Base-by-base conservation (phyloP, 2,113 vertebrate species). In the Corythornis cristatus region DNA sequence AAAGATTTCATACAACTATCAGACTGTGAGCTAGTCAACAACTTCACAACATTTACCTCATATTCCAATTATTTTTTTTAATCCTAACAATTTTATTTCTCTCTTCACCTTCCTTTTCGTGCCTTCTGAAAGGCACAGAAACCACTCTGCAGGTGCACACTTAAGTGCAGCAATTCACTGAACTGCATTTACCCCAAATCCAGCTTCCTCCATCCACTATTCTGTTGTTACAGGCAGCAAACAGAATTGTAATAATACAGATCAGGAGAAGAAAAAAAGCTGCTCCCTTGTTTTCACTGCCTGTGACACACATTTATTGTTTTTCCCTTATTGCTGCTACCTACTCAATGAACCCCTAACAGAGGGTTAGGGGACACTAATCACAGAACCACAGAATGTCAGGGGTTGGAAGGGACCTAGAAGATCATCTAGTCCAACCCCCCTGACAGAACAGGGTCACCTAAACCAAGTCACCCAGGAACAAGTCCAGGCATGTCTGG, bases 71-170 rank as follows among this genome's bases (percentile, higher is more conserved):
- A 8, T 16, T 33, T 45, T 20, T 16, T 61, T 40, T 60, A 16
- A 5, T 29, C 14, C 20, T 21, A 33, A 25, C 4, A 37, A 37
- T 61, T 74, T 18, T 18, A 8, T 22, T 83, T 70, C 16, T 65
- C 58, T 51, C 33, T 53, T 57, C 45, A 65, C 8, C 6, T 85
- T 62, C 28, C 9, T 46, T 66, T 76, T 54, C 1, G 0, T 6
- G 13, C 19, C 4, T 53, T 28, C 61, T 4, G 2, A 75, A 77
- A 45, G 23, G 21, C 31, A 62, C 16, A 53, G 29, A 87, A 75
- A 48, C 3, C 12, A 21, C 6, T 19, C 19, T 0, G 0, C 42
- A 40, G 0, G 0, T 26, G 18, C 40, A 43, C n/a, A 48, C 7
- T 37, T 13, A 67, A 82, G 53, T 1, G 8, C 8, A 53, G n/a